phyloP scores from a whole-genome alignment of 2,113 vertebrate species.

The Ammodytes marinus region DNA sequence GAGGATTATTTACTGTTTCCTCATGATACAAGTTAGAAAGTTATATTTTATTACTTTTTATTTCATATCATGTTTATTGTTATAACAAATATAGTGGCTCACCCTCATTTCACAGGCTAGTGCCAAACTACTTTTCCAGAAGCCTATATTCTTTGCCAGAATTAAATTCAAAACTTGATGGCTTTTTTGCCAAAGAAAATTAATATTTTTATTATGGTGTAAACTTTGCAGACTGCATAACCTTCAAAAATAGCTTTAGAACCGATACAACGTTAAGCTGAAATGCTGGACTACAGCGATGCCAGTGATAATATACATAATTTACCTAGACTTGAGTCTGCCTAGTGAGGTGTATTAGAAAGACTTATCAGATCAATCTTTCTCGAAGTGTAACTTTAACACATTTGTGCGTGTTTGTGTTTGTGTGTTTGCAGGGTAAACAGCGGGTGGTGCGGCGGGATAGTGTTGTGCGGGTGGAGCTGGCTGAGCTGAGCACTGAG shows the following conservation, averaged over 20 bases:
- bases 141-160: background rate
- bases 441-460: constrained; percentile 80
- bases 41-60: background rate
- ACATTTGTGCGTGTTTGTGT: background rate
- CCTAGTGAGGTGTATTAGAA: background rate
- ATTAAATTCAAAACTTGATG: background rate
- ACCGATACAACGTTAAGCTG: background rate
- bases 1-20: background rate
- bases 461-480: constrained; percentile 78
- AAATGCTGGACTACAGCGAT: background rate
- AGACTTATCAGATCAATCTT: background rate
- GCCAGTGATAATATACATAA: background rate
- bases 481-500: constrained; percentile 83
- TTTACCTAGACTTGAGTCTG: background rate
- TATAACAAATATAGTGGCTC: background rate
- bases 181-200: background rate
- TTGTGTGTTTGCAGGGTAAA: constrained; percentile 72
- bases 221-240: background rate
- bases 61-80: background rate
- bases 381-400: background rate
- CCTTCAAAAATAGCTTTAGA: background rate
- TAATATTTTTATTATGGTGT: background rate
- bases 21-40: background rate
- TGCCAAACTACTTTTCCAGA: background rate
- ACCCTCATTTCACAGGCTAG: background rate